Base-by-base conservation (phyloP, 2,113 vertebrate genomes). In the Sphyrna mokarran region DNA sequence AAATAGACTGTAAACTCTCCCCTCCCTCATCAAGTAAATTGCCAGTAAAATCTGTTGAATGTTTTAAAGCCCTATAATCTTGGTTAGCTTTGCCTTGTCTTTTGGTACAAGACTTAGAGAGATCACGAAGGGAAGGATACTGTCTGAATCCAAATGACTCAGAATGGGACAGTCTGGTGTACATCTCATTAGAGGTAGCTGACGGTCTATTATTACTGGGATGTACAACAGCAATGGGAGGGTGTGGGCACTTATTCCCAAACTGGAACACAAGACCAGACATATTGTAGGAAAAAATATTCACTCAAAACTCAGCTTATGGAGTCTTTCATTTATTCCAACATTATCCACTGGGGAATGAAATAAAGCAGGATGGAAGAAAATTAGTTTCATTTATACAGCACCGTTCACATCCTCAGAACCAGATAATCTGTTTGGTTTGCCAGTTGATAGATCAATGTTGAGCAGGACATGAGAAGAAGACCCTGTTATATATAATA, bases 11-110 rank as follows among this genome's bases (percentile, higher is more conserved):
- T 22, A 87, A 87, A 87, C 43, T 3, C 4, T 43, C 85, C 14
- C 43, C 85, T 26, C 40, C 85, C 43, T 54, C 85, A 87, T 87
- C 85, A 87, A 87, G 54, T 22, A 87, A 48, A 86, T 18, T 80
- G n/a, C 6, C 22, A 48, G 22, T 22, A 87, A 87, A 86, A 87
- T 87, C 78, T 80, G 85, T 54, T 7, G 7, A 48, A 16, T 83
- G 78, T 83, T 87, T 48, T 48, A 87, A 87, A 87, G 0, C 20
- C 85, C 85, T 48, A 13, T 48, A 87, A 87, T 48, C 43, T 87
- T 87, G 85, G 85, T 26, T 23, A 87, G 85, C 43, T 87, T 87
- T 48, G 43, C 85, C 85, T 87, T 87, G 85, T 87, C 83, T 48
- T 86, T 86, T 87, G 85, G 85, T 26, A 54, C 20, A 43, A 54